A percentile compares a stretch with the other conserved stretches of the same genome.
These are phyloP conservation scores for Myrmecobius fasciatus DNA, from an alignment of 2,113 vertebrate species.

Conservation along the genomic window DNA sequence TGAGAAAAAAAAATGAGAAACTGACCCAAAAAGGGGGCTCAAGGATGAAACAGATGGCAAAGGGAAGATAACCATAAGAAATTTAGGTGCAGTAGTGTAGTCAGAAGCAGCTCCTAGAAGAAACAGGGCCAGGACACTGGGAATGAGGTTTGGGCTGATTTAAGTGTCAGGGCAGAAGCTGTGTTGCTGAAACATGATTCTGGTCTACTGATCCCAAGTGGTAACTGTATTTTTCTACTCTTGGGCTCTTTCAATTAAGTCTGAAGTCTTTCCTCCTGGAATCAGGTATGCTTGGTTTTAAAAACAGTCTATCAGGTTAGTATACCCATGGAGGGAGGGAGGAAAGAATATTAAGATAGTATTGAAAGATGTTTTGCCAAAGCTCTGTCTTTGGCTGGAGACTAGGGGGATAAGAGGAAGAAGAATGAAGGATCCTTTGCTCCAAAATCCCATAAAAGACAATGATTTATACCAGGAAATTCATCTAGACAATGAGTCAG, in stretches of 20 bases:
- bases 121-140: not conserved
- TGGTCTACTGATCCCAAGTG: not conserved
- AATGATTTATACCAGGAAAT: not conserved
- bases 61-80: not conserved
- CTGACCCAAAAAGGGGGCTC: not conserved
- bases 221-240: not conserved
- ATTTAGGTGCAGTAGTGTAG: not conserved
- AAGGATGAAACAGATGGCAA: not conserved
- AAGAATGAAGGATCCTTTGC: not conserved
- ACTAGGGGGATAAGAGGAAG: not conserved
- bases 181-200: not conserved
- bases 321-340: not conserved
- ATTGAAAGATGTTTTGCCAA: not conserved
- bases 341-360: not conserved
- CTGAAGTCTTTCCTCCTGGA: not conserved
- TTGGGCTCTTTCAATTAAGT: not conserved
- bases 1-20: no score
- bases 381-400: not conserved
- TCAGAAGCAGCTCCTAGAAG: not conserved
- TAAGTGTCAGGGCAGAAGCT: not conserved
- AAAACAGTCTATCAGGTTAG: not conserved
- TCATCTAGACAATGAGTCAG: not conserved
- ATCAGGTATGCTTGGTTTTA: not conserved
- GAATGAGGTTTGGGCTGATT: not conserved
- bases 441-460: not conserved